Percentiles rank a stretch among this genome's conserved stretches.
These are phyloP conservation scores for Paratrypauchen microcephalus DNA, from an alignment of 2,797 vertebrate genomes.

Conservation along the genomic window DNA sequence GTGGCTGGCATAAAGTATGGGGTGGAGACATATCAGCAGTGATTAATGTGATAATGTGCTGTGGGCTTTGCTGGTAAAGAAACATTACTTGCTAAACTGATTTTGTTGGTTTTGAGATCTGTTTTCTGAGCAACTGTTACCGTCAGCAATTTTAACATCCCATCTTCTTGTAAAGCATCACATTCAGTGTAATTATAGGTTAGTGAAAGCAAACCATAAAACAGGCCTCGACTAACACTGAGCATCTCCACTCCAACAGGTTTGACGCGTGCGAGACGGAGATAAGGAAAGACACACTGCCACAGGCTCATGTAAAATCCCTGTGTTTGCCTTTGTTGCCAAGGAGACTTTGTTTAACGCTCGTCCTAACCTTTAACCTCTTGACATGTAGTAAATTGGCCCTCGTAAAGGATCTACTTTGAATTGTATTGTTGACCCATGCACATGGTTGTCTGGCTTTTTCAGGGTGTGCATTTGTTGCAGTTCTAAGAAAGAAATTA, in stretches of 20 bases:
- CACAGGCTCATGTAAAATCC: background rate
- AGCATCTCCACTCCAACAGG: constrained; percentile 17
- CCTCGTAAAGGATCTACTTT: constrained; percentile 18
- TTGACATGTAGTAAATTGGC: constrained; percentile 32
- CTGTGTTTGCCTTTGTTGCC: constrained; percentile 2
- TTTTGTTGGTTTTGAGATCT: background rate
- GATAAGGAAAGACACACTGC: constrained; percentile 25
- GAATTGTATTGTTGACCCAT: background rate
- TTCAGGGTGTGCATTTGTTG: constrained; percentile 19
- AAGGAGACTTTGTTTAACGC: constrained; percentile 10
- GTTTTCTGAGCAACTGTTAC: background rate
- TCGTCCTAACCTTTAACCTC: background rate
- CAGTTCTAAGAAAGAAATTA: background rate
- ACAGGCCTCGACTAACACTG: constrained; percentile 2
- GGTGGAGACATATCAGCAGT: constrained; percentile 2
- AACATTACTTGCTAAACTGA: background rate
- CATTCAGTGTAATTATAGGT: constrained; percentile 33
- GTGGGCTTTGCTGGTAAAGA: constrained; percentile 5
- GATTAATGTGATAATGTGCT: background rate
- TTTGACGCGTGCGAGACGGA: constrained; percentile 13
- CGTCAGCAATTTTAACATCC: constrained; percentile 12
- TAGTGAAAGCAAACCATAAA: constrained; percentile 11
- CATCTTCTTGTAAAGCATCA: constrained; percentile 13
- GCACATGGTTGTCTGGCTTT: constrained; percentile 40
- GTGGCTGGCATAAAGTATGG: background rate